Percentiles rank a stretch among this genome's conserved stretches.
These are phyloP conservation scores for Ardeotis arabs DNA, from an alignment of 2,113 vertebrate genomes.

Conservation along the genomic window DNA sequence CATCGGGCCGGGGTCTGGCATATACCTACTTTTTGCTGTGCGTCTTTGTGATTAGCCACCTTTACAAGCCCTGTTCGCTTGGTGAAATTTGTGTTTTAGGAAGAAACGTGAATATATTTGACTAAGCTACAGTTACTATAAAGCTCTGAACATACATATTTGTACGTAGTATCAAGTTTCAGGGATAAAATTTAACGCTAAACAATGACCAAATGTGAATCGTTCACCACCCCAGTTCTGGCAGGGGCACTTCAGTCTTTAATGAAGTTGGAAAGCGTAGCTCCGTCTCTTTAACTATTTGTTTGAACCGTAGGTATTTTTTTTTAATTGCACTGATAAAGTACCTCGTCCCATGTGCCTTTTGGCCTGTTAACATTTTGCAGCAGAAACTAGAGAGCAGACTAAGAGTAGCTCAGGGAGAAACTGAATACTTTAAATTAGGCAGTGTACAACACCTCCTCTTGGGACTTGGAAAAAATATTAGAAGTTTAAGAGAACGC, in stretches of 20 bases:
- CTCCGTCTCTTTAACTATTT: constrained; percentile 73
- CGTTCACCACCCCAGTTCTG: constrained; percentile 63
- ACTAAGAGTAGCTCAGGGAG: constrained; percentile 73
- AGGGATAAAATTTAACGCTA: constrained; percentile 60
- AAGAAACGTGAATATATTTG: constrained; percentile 50
- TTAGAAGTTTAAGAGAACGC: constrained; percentile 41
- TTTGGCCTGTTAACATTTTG: constrained; percentile 76
- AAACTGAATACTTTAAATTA: constrained; percentile 76
- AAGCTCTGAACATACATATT: neutral
- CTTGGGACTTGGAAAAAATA: constrained; percentile 50
- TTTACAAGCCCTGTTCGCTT: neutral
- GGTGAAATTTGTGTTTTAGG: constrained; percentile 5
- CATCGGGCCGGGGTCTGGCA: constrained; percentile 64
- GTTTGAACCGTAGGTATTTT: constrained; percentile 73
- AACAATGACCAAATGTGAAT: constrained; percentile 59
- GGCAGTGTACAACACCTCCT: constrained; percentile 56
- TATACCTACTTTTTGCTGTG: constrained; percentile 16
- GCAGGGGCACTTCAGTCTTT: constrained; percentile 50
- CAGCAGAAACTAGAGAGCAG: constrained; percentile 72
- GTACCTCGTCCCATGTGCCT: constrained; percentile 72
- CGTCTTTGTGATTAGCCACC: neutral
- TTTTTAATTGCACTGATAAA: constrained; percentile 78
- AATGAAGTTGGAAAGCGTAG: constrained; percentile 56
- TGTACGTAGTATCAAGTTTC: constrained; percentile 54
- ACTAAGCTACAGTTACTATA: constrained; percentile 50